Conservation (phyloP, 2,888 invertebrate genomes). For the Pseudeuparius sepicola region DNA sequence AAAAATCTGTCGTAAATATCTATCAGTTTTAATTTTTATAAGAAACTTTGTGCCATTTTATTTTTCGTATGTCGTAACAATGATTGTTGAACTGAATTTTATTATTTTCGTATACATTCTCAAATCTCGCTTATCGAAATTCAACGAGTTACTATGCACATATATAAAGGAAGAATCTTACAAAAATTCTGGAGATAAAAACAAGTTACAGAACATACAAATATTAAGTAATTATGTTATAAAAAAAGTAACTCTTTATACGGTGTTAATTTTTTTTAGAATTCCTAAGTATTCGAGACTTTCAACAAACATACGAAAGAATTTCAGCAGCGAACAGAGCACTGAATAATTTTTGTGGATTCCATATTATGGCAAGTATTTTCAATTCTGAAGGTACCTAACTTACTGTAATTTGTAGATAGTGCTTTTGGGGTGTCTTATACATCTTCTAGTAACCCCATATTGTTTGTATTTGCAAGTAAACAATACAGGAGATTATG, state of each 20-base stretch:
- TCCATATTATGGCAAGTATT: too few relatives aligned
- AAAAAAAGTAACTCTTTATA: too few relatives aligned
- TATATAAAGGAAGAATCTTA: too few relatives aligned
- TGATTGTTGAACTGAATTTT: slow-evolving; percentile 10
- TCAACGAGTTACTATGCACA: slow-evolving; percentile 5
- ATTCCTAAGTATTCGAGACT: too few relatives aligned
- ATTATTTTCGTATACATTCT: slow-evolving; percentile 9
- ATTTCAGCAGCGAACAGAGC: neutral
- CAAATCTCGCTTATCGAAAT: slow-evolving; percentile 5
- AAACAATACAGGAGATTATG: slow-evolving; percentile 6
- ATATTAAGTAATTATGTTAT: too few relatives aligned
- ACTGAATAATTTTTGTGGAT: slow-evolving; percentile 1
- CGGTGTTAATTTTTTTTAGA: too few relatives aligned
- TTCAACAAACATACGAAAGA: neutral
- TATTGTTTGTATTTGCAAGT: slow-evolving; percentile 16
- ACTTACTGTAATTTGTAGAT: slow-evolving; percentile 15
- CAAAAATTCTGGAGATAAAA: too few relatives aligned
- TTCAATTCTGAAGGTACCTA: too few relatives aligned
- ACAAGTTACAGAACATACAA: too few relatives aligned
- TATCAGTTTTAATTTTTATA: slow-evolving; percentile 1
- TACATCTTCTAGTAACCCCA: slow-evolving; percentile 16
- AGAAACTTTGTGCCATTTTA: slow-evolving; percentile 11
- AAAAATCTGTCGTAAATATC: neutral
- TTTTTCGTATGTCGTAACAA: slow-evolving; percentile 9
- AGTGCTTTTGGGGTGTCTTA: slow-evolving; percentile 11